A percentile compares a stretch with the other conserved stretches of the same genome.
These are phyloP conservation scores for Apogon talboti DNA, from an alignment of 2,797 vertebrate genomes.

Conservation along the genomic window DNA sequence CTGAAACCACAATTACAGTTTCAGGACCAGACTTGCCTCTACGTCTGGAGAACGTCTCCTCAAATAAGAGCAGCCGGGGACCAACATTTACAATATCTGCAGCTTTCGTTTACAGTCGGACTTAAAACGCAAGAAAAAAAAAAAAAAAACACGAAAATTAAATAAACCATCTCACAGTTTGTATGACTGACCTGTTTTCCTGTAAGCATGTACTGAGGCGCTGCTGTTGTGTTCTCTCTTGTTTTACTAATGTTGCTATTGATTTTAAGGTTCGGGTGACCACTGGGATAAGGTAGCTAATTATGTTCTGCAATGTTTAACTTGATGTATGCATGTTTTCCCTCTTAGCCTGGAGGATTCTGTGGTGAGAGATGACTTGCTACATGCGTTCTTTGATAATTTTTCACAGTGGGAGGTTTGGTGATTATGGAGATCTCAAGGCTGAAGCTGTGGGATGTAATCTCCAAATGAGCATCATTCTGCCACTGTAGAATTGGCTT, in stretches of 20 bases:
- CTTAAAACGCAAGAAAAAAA: too few species aligned
- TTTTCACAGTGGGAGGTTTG: conserved; percentile 78
- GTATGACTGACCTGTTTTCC: conserved; percentile 28
- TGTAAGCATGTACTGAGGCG: conserved; percentile 23
- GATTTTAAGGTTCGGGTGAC: conserved; percentile 77
- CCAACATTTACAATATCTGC: conserved; percentile 12
- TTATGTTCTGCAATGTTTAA: conserved; percentile 77
- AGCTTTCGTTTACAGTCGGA: conserved; percentile 23
- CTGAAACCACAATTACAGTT: conserved; percentile 63
- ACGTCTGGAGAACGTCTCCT: conserved; percentile 44
- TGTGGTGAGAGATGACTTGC: conserved; percentile 76
- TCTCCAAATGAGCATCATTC: conserved; percentile 61
- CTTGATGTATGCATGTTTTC: conserved; percentile 80
- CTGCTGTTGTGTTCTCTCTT: conserved; percentile 50
- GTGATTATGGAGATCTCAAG: conserved; percentile 81
- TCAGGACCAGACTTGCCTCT: conserved; percentile 37
- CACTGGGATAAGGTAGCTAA: conserved; percentile 78
- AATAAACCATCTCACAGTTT: conserved; percentile 28
- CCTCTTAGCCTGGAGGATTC: conserved; percentile 76
- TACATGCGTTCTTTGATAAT: conserved; percentile 81
- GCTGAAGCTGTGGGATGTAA: conserved; percentile 70
- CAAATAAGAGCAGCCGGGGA: conserved; percentile 37
- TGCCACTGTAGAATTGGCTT: conserved; percentile 43
- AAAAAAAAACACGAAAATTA: conserved; percentile 15
- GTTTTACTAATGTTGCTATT: conserved; percentile 76